Percentiles rank a stretch among this genome's conserved stretches.
Conservation (phyloP, 2,888 invertebrate species). For the Geotrupes spiniger region DNA sequence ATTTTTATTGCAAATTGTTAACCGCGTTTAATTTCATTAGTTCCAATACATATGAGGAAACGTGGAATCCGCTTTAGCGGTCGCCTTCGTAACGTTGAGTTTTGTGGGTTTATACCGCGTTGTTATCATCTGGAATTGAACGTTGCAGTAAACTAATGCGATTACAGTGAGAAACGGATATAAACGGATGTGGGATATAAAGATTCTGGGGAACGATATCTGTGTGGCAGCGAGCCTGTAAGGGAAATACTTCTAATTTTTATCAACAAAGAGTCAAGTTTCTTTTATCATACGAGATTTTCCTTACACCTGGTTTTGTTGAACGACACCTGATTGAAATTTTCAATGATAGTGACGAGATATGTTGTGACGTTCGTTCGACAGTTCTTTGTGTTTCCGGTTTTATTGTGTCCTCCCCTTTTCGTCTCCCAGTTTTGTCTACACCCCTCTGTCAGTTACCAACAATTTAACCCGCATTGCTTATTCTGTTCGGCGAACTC, state of each 20-base stretch:
- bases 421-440: slow-evolving; percentile 17
- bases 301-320: slow-evolving; percentile 27
- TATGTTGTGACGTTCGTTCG: slow-evolving; percentile 35
- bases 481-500: slow-evolving; percentile 27
- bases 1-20: no score
- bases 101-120: slow-evolving; percentile 34
- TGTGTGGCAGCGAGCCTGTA: slow-evolving; percentile 19
- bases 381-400: slow-evolving; percentile 33
- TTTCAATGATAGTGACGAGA: slow-evolving; percentile 29
- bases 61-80: not conserved
- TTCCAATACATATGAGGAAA: no score
- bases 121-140: slow-evolving; percentile 33
- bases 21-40: no score
- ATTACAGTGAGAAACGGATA: slow-evolving; percentile 29
- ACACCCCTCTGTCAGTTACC: slow-evolving; percentile 22
- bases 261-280: slow-evolving; percentile 39
- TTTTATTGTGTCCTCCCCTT: slow-evolving; percentile 24
- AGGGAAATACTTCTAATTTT: slow-evolving; percentile 39
- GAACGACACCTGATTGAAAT: slow-evolving; percentile 32
- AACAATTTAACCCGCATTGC: slow-evolving; percentile 25
- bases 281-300: slow-evolving; percentile 22
- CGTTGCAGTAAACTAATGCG: slow-evolving; percentile 35
- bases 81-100: slow-evolving; percentile 9
- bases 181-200: slow-evolving; percentile 29
- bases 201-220: slow-evolving; percentile 25